Percentiles rank a stretch among this genome's conserved stretches.
Conservation (phyloP, 2,113 vertebrate species). For the Hippolais icterina region DNA sequence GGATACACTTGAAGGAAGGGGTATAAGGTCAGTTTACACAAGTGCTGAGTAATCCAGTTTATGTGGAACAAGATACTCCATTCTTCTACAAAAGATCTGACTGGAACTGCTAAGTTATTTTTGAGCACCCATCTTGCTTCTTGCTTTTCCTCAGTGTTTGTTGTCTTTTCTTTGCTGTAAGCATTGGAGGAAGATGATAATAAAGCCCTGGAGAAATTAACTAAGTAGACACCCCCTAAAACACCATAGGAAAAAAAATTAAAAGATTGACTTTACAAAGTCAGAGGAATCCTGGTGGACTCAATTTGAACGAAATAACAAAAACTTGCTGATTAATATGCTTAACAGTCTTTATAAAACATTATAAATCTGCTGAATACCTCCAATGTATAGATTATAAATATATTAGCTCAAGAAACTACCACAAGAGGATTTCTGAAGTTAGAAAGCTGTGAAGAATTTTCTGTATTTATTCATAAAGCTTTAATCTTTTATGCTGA, state of each 20-base stretch:
- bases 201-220: neutral
- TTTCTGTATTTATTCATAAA: constrained; percentile 22
- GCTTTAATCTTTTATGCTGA: constrained; percentile 8
- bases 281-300: neutral
- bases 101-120: neutral
- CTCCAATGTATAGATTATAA: constrained; percentile 25
- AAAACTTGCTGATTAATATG: constrained; percentile 5
- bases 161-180: neutral
- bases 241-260: neutral
- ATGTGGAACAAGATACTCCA: neutral
- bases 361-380: neutral
- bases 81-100: neutral
- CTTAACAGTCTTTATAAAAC: neutral
- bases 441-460: neutral
- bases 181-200: neutral
- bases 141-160: neutral
- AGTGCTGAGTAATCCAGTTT: neutral
- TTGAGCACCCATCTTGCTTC: neutral
- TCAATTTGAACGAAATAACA: neutral
- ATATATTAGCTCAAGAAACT: neutral
- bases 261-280: neutral
- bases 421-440: constrained; percentile 13
- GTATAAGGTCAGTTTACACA: constrained; percentile 44
- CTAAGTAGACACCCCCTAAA: neutral
- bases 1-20: neutral